phyloP scores from a whole-genome alignment of 2,797 vertebrate species.

The Acipenser oxyrinchus region DNA sequence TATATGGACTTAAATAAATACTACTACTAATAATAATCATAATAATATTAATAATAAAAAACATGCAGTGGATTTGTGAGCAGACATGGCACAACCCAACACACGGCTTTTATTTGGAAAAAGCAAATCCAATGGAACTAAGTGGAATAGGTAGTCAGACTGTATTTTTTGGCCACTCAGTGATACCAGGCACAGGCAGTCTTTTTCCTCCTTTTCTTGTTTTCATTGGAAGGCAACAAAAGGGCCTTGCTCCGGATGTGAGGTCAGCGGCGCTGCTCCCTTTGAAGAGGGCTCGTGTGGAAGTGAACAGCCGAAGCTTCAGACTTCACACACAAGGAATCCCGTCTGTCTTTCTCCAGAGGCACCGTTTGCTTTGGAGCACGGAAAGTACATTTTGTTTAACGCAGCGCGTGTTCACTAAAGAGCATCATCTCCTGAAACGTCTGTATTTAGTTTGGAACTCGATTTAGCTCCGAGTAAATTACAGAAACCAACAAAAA shows the following conservation, averaged over 20 bases:
- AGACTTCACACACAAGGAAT: constrained; percentile 36
- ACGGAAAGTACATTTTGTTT: constrained; percentile 14
- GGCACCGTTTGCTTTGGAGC: constrained; percentile 27
- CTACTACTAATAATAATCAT: too few species aligned
- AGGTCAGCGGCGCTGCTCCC: constrained; percentile 21
- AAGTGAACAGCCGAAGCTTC: constrained; percentile 45
- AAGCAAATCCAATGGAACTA: neutral
- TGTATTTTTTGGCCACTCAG: neutral
- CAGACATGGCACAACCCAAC: neutral
- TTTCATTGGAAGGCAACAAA: constrained; percentile 23
- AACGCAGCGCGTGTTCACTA: constrained; percentile 10
- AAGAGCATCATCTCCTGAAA: constrained; percentile 23
- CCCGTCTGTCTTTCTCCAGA: constrained; percentile 28
- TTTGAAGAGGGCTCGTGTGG: constrained; percentile 28
- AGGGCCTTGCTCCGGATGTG: constrained; percentile 12
- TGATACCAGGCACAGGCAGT: constrained; percentile 7
- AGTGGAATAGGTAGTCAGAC: constrained; percentile 5
- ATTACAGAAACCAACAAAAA: constrained; percentile 22
- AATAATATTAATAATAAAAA: too few species aligned
- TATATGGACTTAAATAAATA: too few species aligned
- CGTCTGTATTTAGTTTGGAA: constrained; percentile 47
- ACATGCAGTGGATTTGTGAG: neutral
- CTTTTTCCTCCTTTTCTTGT: constrained; percentile 15
- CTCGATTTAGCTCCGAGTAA: constrained; percentile 25
- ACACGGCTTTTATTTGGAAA: neutral